Evolutionary conservation across 2,797 vertebrate species (phyloP).

Genomic region (Lateolabrax maculatus): DNA sequence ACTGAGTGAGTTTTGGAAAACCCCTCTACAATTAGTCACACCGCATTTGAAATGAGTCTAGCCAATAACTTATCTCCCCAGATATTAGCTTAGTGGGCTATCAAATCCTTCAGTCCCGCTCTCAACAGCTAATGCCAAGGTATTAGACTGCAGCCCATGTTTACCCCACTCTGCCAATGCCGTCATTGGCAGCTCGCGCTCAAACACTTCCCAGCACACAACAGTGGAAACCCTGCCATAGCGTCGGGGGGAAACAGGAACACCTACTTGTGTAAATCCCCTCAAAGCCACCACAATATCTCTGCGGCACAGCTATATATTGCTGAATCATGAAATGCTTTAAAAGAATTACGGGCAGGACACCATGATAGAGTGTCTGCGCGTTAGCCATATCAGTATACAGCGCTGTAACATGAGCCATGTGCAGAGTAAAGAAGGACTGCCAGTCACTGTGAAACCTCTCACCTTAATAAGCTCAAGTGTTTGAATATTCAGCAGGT

Average conservation of each 20-base stretch:
- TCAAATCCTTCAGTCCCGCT: conserved; percentile 63
- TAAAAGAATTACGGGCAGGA: conserved; percentile 26
- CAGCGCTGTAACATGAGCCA: conserved; percentile 20
- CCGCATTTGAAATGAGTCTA: conserved; percentile 60
- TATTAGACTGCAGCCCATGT: conserved; percentile 65
- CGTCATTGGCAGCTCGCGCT: conserved; percentile 48
- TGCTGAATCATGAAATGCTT: conserved; percentile 60
- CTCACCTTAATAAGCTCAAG: conserved; percentile 29
- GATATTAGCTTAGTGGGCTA: conserved; percentile 66
- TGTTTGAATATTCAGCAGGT: conserved; percentile 40
- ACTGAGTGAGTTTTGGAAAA: conserved; percentile 59
- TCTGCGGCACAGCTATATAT: conserved; percentile 47
- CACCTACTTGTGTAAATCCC: conserved; percentile 73
- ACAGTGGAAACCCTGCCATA: conserved; percentile 30
- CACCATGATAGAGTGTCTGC: conserved; percentile 27
- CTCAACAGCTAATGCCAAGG: conserved; percentile 56
- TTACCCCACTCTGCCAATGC: conserved; percentile 43
- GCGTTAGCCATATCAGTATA: conserved; percentile 31
- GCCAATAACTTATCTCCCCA: conserved; percentile 58
- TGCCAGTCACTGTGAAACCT: conserved; percentile 39
- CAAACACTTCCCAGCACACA: conserved; percentile 31
- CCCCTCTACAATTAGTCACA: conserved; percentile 64
- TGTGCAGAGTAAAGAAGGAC: conserved; percentile 1
- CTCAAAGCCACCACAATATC: conserved; percentile 70
- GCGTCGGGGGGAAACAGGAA: conserved; percentile 36